These are phyloP conservation scores for Poeciliopsis prolifica DNA, from an alignment of 2,113 vertebrate species.

Conservation along the genomic window DNA sequence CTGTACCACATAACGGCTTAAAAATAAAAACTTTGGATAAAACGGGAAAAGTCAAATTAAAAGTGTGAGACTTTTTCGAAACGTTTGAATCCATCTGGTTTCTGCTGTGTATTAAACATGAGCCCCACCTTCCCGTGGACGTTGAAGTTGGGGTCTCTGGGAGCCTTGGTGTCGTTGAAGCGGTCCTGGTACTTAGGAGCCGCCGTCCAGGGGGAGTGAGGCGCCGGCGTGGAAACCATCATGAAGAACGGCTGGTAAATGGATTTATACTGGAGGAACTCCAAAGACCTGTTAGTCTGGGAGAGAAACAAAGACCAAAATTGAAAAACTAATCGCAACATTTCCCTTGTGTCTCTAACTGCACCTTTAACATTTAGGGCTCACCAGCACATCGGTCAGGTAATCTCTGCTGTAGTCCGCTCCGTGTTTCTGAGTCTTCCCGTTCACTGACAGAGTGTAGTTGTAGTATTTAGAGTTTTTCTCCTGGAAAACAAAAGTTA, in stretches of 20 bases:
- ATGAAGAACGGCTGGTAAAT: conserved; percentile 95
- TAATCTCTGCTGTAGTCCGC: conserved; percentile 94
- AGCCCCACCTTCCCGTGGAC: conserved; percentile 87
- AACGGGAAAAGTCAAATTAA: too few species aligned
- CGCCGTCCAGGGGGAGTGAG: conserved; percentile 93
- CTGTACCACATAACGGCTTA: too few species aligned
- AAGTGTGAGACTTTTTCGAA: not conserved
- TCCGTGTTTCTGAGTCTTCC: conserved; percentile 87
- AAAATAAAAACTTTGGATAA: too few species aligned
- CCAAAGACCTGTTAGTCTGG: conserved; percentile 93
- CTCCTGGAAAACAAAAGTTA: conserved; percentile 78
- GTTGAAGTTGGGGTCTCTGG: conserved; percentile 93
- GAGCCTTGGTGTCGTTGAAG: conserved; percentile 87
- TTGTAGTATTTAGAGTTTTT: conserved; percentile 99
- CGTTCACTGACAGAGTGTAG: conserved; percentile 96
- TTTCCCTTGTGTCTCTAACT: not conserved
- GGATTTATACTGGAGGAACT: conserved; percentile 92
- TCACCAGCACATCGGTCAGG: conserved; percentile 95
- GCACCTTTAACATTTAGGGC: conserved; percentile 26
- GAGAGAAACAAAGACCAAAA: not conserved
- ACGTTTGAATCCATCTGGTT: not conserved
- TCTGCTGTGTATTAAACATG: too few species aligned
- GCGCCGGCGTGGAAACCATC: conserved; percentile 97
- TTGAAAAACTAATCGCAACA: not conserved
- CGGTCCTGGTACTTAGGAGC: conserved; percentile 92